These are phyloP conservation scores for Macaria liturata DNA, from an alignment of 2,888 invertebrate species.

Conservation along the genomic window DNA sequence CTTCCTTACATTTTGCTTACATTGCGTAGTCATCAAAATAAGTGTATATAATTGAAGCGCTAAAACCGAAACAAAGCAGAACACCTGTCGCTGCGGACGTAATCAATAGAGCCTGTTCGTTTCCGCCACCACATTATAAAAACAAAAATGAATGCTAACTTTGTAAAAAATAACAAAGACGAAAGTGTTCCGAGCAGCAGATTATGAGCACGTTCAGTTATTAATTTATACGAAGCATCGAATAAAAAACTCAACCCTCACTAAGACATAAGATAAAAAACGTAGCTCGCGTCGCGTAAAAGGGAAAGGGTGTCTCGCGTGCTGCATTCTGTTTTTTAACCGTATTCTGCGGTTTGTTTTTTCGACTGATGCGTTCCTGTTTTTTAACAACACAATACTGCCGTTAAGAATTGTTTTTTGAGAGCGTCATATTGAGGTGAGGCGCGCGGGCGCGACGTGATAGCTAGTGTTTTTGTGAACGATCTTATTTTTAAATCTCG, in stretches of 20 bases:
- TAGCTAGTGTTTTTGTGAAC: conserved; percentile 64
- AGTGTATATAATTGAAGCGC: conserved; percentile 12
- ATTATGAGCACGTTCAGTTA: conserved; percentile 82
- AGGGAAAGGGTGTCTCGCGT: conserved; percentile 83
- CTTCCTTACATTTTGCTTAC: conserved; percentile 2
- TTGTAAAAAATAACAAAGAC: conserved; percentile 72
- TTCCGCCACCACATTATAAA: conserved; percentile 74
- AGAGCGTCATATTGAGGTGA: conserved; percentile 77
- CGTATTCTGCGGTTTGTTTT: conserved; percentile 79
- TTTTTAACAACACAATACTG: conserved; percentile 81
- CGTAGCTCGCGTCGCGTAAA: conserved; percentile 79
- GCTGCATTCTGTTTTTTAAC: conserved; percentile 81
- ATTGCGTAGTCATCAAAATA: conserved; percentile 16
- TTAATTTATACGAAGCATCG: conserved; percentile 81
- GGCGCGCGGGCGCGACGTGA: conserved; percentile 63
- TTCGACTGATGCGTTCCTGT: conserved; percentile 74
- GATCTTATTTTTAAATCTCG: conserved; percentile 76
- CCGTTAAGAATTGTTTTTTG: conserved; percentile 76
- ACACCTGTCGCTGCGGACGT: conserved; percentile 71
- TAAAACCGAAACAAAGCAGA: conserved; percentile 42
- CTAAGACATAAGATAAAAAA: conserved; percentile 70
- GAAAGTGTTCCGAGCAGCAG: conserved; percentile 80
- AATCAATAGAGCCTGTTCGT: conserved; percentile 70
- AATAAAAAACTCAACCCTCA: conserved; percentile 78
- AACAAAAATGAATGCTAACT: conserved; percentile 75